Percentiles rank a stretch among this genome's conserved stretches.
Evolutionary conservation across 2,888 invertebrate species (phyloP).

Genomic region (Drosophila cognata): DNA sequence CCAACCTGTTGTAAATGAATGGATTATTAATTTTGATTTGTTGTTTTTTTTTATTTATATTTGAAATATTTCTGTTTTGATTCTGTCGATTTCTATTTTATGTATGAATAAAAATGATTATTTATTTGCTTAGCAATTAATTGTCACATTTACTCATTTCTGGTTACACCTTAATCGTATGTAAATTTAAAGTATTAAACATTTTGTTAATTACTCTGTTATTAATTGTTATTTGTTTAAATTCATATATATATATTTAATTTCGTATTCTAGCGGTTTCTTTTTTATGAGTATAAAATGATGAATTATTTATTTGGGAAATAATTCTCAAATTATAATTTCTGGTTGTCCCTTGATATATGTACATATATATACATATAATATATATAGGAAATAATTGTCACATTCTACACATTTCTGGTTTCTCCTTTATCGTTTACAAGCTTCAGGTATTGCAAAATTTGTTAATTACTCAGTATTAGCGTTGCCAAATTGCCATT

Average conservation of each 20-base stretch:
- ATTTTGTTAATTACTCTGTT: neutral
- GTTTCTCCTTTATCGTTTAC: neutral
- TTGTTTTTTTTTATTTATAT: neutral
- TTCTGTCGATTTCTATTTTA: neutral
- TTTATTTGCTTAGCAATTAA: neutral
- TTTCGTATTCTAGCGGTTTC: neutral
- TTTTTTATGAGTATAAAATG: neutral
- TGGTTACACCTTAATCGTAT: neutral
- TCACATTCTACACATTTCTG: neutral
- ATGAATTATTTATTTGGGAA: neutral
- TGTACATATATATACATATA: neutral
- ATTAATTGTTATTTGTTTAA: neutral
- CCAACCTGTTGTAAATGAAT: neutral
- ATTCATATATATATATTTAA: too few species aligned
- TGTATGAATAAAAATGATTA: neutral
- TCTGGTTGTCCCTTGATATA: neutral
- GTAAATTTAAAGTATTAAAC: too few species aligned
- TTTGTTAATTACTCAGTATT: neutral
- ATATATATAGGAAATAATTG: neutral
- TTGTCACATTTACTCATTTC: neutral
- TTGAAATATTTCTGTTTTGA: neutral
- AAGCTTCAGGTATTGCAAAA: neutral
- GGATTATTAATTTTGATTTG: neutral
- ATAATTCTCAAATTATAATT: neutral
- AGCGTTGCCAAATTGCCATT: constrained; percentile 23